Evolutionary conservation across 2,888 invertebrate genomes (phyloP).

Genomic region (Druceiella hillmani): DNA sequence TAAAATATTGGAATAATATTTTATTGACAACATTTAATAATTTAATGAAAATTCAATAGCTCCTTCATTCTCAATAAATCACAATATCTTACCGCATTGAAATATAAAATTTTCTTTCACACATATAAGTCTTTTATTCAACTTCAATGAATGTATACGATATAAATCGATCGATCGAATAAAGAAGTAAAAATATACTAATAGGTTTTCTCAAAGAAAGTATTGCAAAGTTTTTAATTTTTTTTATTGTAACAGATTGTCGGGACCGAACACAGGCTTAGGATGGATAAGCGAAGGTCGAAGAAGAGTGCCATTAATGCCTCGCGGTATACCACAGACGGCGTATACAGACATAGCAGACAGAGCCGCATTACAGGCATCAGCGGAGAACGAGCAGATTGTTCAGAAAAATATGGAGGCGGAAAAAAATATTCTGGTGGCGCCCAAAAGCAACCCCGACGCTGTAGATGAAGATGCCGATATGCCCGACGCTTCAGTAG

Average conservation of each 20-base stretch:
- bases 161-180: too few species aligned
- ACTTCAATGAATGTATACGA: too few species aligned
- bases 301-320: constrained; percentile 74
- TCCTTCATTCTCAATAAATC: too few species aligned
- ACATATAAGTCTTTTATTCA: too few species aligned
- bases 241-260: constrained; percentile 43
- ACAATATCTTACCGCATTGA: too few species aligned
- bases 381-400: constrained; percentile 39
- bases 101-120: too few species aligned
- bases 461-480: constrained; percentile 26
- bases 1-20: too few species aligned
- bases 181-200: too few species aligned
- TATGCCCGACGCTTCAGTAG: constrained; percentile 33
- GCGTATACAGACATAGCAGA: constrained; percentile 80
- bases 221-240: too few species aligned
- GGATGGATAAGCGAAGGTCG: constrained; percentile 89
- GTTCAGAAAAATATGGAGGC: constrained; percentile 35
- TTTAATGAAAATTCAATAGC: too few species aligned
- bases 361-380: constrained; percentile 44
- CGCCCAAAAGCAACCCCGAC: constrained; percentile 36
- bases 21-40: too few species aligned
- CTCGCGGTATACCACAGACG: constrained; percentile 79
- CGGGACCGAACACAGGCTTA: constrained; percentile 60
- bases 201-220: too few species aligned
- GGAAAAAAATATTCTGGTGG: constrained; percentile 36